These are phyloP conservation scores for Brachylomia viminalis DNA, from an alignment of 2,888 invertebrate genomes.

Conservation along the genomic window DNA sequence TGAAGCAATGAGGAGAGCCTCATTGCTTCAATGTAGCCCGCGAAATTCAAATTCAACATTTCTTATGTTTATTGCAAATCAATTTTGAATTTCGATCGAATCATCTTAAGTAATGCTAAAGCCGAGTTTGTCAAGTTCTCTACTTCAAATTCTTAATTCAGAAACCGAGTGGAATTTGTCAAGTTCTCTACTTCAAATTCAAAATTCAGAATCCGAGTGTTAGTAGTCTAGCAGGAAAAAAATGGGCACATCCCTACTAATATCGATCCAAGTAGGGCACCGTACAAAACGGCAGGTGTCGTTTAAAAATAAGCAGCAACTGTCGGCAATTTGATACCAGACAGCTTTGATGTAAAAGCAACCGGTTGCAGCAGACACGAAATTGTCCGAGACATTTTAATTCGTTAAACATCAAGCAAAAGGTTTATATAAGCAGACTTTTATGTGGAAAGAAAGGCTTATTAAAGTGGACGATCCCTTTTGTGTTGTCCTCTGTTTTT, in stretches of 20 bases:
- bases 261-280: constrained; percentile 43
- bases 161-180: background rate
- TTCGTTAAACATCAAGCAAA: constrained; percentile 43
- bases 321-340: constrained; percentile 66
- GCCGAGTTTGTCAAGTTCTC: background rate
- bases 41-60: background rate
- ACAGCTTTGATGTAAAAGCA: constrained; percentile 59
- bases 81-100: background rate
- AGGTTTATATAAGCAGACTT: constrained; percentile 32
- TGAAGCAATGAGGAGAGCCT: too few relatives aligned
- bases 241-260: constrained; percentile 36
- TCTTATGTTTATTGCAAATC: background rate
- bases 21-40: background rate
- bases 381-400: constrained; percentile 51
- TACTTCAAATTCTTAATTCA: background rate
- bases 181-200: background rate
- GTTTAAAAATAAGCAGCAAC: constrained; percentile 65
- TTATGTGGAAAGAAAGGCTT: constrained; percentile 18
- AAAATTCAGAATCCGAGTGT: background rate
- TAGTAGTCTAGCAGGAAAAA: too few relatives aligned
- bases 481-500: constrained; percentile 4
- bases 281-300: constrained; percentile 56
- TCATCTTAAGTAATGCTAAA: background rate
- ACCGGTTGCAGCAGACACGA: constrained; percentile 45
- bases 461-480: constrained; percentile 10